Evolutionary conservation across 2,113 vertebrate genomes (phyloP).

Genomic region (Poeciliopsis prolifica): DNA sequence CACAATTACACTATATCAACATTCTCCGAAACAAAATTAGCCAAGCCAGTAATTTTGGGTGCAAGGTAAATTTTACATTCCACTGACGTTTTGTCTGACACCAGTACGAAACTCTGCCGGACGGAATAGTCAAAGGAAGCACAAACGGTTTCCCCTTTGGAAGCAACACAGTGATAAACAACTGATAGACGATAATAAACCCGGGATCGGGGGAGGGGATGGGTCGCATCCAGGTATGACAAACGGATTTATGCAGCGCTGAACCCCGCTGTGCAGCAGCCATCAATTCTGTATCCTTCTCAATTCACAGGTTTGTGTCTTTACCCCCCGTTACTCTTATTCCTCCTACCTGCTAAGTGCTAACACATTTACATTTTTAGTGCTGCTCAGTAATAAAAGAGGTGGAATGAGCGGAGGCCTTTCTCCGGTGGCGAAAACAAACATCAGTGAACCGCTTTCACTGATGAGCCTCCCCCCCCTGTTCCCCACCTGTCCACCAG

Average conservation of each 20-base stretch:
- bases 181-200: slow-evolving; percentile 70
- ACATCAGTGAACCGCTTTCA: slow-evolving; percentile 54
- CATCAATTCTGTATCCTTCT: slow-evolving; percentile 63
- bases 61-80: slow-evolving; percentile 71
- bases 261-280: slow-evolving; percentile 58
- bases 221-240: slow-evolving; percentile 65
- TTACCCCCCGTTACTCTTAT: slow-evolving; percentile 62
- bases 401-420: slow-evolving; percentile 64
- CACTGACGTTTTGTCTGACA: slow-evolving; percentile 63
- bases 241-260: slow-evolving; percentile 74
- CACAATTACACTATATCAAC: slow-evolving; percentile 65
- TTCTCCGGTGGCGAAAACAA: slow-evolving; percentile 63
- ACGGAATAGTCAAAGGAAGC: slow-evolving; percentile 70
- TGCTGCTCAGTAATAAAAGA: slow-evolving; percentile 72
- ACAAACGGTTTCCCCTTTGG: slow-evolving; percentile 73
- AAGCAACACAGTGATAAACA: slow-evolving; percentile 73
- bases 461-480: slow-evolving; percentile 36
- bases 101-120: slow-evolving; percentile 55
- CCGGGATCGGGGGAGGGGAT: slow-evolving; percentile 14
- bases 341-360: slow-evolving; percentile 71
- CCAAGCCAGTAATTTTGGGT: slow-evolving; percentile 56
- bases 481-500: slow-evolving; percentile 25
- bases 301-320: slow-evolving; percentile 56
- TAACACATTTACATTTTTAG: slow-evolving; percentile 77
- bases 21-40: slow-evolving; percentile 61